Evolutionary conservation across 1,140 invertebrate genomes (phyloP).

Genomic region (Penaeus chinensis): DNA sequence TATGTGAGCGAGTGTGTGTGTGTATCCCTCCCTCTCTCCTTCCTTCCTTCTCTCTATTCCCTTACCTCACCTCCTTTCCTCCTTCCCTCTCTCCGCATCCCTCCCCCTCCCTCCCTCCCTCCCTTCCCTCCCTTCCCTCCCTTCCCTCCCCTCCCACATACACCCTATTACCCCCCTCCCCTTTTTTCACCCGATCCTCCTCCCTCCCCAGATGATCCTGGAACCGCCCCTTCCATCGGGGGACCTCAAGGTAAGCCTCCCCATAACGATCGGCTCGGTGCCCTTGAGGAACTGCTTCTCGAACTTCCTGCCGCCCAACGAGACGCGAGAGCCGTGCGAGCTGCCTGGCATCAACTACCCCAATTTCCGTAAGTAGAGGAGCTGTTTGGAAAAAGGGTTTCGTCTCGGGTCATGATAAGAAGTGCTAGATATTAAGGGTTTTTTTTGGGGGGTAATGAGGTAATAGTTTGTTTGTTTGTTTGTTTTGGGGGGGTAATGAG

Average conservation of each 20-base stretch:
- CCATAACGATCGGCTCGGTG: conserved; percentile 65
- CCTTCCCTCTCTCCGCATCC: background rate
- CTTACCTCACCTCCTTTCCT: too few relatives aligned
- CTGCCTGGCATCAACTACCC: conserved; percentile 61
- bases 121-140: background rate
- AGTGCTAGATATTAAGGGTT: too few relatives aligned
- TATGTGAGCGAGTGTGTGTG: too few relatives aligned
- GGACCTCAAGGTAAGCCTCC: conserved; percentile 65
- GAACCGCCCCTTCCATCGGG: conserved; percentile 62
- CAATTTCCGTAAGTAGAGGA: conserved; percentile 62
- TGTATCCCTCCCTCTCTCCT: too few relatives aligned
- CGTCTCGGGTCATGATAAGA: too few relatives aligned
- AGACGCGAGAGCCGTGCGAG: conserved; percentile 16
- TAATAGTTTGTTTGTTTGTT: too few relatives aligned
- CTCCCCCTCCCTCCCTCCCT: background rate
- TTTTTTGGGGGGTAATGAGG: too few relatives aligned
- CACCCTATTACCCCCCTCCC: background rate
- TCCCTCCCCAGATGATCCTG: conserved; percentile 62
- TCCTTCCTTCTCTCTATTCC: too few relatives aligned
- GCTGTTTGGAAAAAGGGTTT: too few relatives aligned
- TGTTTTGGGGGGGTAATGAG: too few relatives aligned
- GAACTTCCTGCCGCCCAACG: conserved; percentile 52
- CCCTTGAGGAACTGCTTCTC: conserved; percentile 64
- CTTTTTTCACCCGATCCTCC: background rate
- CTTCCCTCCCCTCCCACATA: background rate